phyloP scores from a whole-genome alignment of 2,113 vertebrate species.

The Saguinus midas region DNA sequence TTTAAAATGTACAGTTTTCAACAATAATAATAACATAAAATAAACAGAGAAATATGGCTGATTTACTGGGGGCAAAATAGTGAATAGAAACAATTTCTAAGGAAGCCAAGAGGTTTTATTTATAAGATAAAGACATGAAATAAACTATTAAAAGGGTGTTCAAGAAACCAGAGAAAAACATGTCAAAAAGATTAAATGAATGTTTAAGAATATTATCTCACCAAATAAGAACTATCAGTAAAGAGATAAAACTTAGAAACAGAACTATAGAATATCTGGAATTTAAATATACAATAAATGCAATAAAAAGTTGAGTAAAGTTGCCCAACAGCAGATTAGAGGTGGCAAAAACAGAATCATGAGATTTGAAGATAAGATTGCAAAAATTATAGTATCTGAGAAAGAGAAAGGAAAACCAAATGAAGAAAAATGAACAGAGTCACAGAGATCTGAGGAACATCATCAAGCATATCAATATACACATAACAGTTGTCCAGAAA shows the following conservation, averaged over 20 bases:
- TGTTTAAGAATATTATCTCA: background rate
- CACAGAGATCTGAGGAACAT: no score
- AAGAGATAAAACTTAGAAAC: background rate
- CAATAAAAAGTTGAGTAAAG: background rate
- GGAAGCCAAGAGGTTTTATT: background rate
- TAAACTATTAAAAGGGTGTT: background rate
- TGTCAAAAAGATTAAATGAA: background rate
- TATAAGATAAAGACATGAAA: background rate
- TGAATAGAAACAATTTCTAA: background rate
- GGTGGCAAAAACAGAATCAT: background rate
- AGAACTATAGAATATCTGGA: background rate
- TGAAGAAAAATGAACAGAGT: background rate
- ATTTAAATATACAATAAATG: background rate
- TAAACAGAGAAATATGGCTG: background rate
- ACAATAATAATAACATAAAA: background rate
- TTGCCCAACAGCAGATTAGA: background rate
- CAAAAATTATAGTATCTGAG: background rate
- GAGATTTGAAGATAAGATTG: background rate
- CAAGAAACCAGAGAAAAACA: background rate
- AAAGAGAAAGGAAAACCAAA: background rate
- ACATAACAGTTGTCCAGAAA: background rate
- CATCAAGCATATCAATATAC: background rate
- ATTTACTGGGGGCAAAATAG: background rate
- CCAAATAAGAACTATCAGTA: background rate
- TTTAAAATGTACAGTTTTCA: background rate